Evolutionary conservation across 2,113 vertebrate species (phyloP).

Genomic region (Dissostichus mawsoni): DNA sequence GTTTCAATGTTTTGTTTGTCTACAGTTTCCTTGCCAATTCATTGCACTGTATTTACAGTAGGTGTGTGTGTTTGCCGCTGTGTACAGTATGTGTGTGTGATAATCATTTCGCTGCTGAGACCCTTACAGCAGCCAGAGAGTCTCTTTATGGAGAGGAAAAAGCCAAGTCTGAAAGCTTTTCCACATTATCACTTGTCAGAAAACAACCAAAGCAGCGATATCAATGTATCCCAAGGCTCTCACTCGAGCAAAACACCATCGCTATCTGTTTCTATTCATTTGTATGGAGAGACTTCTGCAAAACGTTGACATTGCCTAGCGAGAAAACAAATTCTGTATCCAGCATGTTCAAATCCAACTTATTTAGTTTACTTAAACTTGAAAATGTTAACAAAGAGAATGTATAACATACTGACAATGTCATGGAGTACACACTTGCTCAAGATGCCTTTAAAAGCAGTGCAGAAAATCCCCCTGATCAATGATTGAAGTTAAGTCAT

Average conservation of each 20-base stretch:
- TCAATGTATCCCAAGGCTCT: not conserved
- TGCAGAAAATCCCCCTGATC: constrained; percentile 2
- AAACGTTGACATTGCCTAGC: not conserved
- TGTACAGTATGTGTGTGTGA: constrained; percentile 11
- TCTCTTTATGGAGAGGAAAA: constrained; percentile 16
- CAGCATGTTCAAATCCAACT: not conserved
- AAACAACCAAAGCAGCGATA: not conserved
- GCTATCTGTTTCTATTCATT: not conserved
- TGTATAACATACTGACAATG: not conserved
- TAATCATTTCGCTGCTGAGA: constrained; percentile 19
- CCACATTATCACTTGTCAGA: constrained; percentile 26
- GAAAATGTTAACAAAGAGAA: not conserved
- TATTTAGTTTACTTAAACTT: not conserved
- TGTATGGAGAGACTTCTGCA: not conserved
- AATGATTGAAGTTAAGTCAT: constrained; percentile 17
- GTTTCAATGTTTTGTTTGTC: constrained; percentile 24
- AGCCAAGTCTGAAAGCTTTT: constrained; percentile 20
- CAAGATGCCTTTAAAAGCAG: not conserved
- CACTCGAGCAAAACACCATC: constrained; percentile 6
- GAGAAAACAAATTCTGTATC: not conserved
- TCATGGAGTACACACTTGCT: not conserved
- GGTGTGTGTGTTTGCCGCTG: not conserved
- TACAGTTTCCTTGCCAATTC: not conserved
- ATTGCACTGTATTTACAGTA: not conserved
- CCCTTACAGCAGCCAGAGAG: not conserved